Evolutionary conservation across 37 sponge, comb jelly and placozoan species (phyloP), one percentile per base, ranked within the genome.

Genomic region (Ianthella basta): DNA sequence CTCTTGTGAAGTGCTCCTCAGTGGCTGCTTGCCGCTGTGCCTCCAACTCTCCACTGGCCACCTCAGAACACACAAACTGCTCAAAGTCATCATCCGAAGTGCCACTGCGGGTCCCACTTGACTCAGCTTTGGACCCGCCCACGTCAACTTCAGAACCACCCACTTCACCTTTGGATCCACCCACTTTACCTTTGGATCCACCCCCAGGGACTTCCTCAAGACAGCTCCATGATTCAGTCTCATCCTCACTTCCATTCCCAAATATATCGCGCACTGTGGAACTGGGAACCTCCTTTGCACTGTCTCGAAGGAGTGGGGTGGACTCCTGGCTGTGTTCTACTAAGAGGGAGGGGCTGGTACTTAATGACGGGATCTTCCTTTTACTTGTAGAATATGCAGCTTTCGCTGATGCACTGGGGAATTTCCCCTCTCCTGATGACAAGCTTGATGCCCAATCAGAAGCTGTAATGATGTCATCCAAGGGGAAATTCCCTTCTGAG

Each of bases 201-300:
- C 64, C 64, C 24, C 27, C 24, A 27, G 64, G 2, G 64, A 12
- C 29, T 6, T n/a, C 24, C 1, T 29, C 36, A 20, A 30, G 72
- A 6, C 3, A 34, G 2, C 40, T 44, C n/a, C 6, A 18, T 61
- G 64, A 29, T n/a, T 61, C 64, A 61, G 24, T 27, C 15, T 75
- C 78, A 75, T 75, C 37, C 53, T 75, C 78, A 75, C 78, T 75
- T 24, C 40, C 78, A 75, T 50, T 75, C 6, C 78, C 78, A 41
- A 75, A 75, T 5, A 75, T 44, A 4, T 40, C 78, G 14, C 40
- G 37, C 23, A 69, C 29, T 1, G 29, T 35, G 34, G 70, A 13
- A 69, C 34, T 69, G 33, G 70, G 34, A 29, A 13, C 70, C 6
- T 29, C 34, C 0, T 30, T 2, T 1, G 4, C 34, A 69, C 34